Evolutionary conservation across 1,140 invertebrate species (phyloP).

Genomic region (Hirudo medicinalis): DNA sequence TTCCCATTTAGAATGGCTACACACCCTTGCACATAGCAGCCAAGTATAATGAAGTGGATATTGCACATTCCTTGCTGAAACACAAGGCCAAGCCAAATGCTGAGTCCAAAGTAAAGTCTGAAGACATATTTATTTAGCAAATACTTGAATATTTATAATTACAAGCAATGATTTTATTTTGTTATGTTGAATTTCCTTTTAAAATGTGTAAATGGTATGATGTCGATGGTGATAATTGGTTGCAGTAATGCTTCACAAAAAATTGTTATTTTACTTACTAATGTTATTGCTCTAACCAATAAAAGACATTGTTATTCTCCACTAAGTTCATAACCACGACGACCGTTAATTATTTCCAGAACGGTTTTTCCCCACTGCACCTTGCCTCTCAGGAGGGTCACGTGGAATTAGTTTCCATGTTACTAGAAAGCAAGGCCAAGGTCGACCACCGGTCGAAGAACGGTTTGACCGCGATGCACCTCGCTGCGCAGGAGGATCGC

Average conservation of each 20-base stretch:
- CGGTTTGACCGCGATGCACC: conserved; percentile 93
- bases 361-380: conserved; percentile 79
- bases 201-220: too few relatives aligned
- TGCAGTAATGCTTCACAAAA: too few relatives aligned
- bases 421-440: conserved; percentile 72
- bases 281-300: too few relatives aligned
- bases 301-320: background rate
- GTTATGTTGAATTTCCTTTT: too few relatives aligned
- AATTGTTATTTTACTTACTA: too few relatives aligned
- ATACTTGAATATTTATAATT: too few relatives aligned
- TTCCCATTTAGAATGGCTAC: conserved; percentile 66
- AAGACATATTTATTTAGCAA: background rate
- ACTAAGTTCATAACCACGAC: background rate
- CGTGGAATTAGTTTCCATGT: conserved; percentile 76
- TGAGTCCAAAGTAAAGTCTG: conserved; percentile 63
- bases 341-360: conserved; percentile 26
- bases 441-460: conserved; percentile 74
- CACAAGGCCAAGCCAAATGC: conserved; percentile 88
- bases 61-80: conserved; percentile 77
- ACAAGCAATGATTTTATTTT: too few relatives aligned
- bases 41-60: conserved; percentile 80
- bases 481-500: conserved; percentile 95
- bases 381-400: conserved; percentile 85
- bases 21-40: conserved; percentile 95
- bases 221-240: too few relatives aligned